A percentile compares a stretch with the other conserved stretches of the same genome.
Conservation (phyloP, 2,888 invertebrate genomes). For the Rhagonycha lutea region DNA sequence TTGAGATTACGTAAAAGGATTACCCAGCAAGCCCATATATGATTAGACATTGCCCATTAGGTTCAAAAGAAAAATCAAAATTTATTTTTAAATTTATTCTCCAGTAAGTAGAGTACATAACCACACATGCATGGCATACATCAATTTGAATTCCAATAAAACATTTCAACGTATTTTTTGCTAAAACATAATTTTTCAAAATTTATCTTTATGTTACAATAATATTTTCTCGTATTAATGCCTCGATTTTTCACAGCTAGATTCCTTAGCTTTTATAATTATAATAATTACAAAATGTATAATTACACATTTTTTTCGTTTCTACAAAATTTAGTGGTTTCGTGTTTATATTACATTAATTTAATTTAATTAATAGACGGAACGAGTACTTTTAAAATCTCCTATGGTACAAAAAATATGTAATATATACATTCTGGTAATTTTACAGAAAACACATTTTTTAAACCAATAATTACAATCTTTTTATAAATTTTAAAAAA, state of each 20-base stretch:
- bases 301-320: slow-evolving; percentile 18
- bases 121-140: slow-evolving; percentile 44
- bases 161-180: slow-evolving; percentile 30
- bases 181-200: slow-evolving; percentile 28
- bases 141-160: slow-evolving; percentile 36
- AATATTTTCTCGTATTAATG: slow-evolving; percentile 32
- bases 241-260: slow-evolving; percentile 39
- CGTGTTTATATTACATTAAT: background rate
- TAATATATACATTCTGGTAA: slow-evolving; percentile 14
- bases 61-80: background rate
- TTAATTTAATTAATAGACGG: slow-evolving; percentile 1
- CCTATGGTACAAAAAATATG: slow-evolving; percentile 14
- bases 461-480: slow-evolving; percentile 11
- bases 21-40: background rate
- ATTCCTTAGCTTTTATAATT: slow-evolving; percentile 21
- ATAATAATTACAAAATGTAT: slow-evolving; percentile 15
- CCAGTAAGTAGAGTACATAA: slow-evolving; percentile 45
- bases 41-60: too few species aligned
- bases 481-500: slow-evolving; percentile 6
- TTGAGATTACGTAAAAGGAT: too few species aligned
- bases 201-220: slow-evolving; percentile 21
- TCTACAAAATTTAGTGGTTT: slow-evolving; percentile 1
- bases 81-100: slow-evolving; percentile 42
- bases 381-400: background rate
- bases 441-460: background rate